Base-by-base conservation (phyloP, 1,140 invertebrate species). In the Chelonus insularis region DNA sequence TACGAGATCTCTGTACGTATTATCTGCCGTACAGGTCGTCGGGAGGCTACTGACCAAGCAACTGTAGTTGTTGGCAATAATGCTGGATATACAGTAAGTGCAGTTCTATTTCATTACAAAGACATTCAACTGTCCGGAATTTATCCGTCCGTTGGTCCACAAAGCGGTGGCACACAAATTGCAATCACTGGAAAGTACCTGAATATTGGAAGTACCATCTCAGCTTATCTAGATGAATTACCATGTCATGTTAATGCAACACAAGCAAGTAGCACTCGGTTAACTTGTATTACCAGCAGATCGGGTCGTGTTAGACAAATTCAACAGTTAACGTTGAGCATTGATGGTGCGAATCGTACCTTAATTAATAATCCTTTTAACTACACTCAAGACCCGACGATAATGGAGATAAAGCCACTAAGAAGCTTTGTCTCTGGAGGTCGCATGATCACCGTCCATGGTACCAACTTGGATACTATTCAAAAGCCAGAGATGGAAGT, bases 1-100 rank as follows among this genome's bases (percentile, higher is more conserved):
- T 97, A 97, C 78, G 89, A 94, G 76, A 92, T 97, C 1, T 97
- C 95, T 0, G 93, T 96, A 0, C 88, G 90, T 66, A 95, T 96
- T 59, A 91, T 94, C 36, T 96, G 94, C 76, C 85, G 88, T 8
- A 96, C 93, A 3, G 92, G 92, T 21, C 84, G 89, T n/a, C 89
- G 90, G 32, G 82, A 86, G 62, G 84, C 84, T 9, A 92, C 93
- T 66, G 85, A 88, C 64, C 86, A 88, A 3, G 91, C 92, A 0
- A 87, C 91, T 0, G 91, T 97, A 12, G 88, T 92, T 63, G 93
- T 96, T 20, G 91, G 93, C 16, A 96, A 96, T 76, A 89, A 92
- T 69, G 92, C 93, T 29, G 94, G 94, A 0, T 91, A 88, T 62
- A 96, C 94, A 0, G 88, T 93, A 69, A 95, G 94, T 8, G 88